Conservation (phyloP, 2,113 vertebrate species). For the Prunella himalayana region DNA sequence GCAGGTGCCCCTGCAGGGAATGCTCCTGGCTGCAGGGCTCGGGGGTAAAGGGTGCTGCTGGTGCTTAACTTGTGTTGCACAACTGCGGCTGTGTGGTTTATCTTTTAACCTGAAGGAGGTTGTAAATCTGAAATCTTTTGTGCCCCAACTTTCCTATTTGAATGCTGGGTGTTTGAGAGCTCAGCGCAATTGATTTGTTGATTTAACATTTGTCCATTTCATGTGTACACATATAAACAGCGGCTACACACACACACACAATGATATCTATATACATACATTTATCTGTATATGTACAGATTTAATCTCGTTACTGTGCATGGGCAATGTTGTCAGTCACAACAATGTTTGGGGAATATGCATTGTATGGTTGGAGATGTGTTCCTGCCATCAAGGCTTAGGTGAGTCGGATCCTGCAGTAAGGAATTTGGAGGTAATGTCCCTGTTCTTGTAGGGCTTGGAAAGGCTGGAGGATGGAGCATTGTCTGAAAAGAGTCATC, state of each 20-base stretch:
- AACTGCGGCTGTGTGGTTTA: neutral
- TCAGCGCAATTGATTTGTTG: rapidly evolving
- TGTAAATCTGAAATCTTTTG: neutral
- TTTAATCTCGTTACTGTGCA: rapidly evolving
- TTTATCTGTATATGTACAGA: neutral
- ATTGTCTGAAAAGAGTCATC: neutral
- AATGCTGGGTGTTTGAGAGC: neutral
- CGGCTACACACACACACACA: no score
- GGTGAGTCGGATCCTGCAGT: rapidly evolving
- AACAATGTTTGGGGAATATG: rapidly evolving
- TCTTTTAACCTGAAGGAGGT: neutral
- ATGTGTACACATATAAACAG: rapidly evolving
- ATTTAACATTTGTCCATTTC: rapidly evolving
- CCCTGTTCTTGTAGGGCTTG: neutral
- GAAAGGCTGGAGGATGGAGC: neutral
- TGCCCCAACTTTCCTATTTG: neutral
- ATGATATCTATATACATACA: neutral
- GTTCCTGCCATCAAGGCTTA: neutral
- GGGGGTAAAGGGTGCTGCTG: rapidly evolving
- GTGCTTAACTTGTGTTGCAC: rapidly evolving
- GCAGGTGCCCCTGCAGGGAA: rapidly evolving
- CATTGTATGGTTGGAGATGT: rapidly evolving
- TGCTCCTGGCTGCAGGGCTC: neutral
- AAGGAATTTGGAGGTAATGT: rapidly evolving
- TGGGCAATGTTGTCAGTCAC: neutral